These are phyloP conservation scores for Platichthys flesus DNA, from an alignment of 2,113 vertebrate species.

Conservation along the genomic window DNA sequence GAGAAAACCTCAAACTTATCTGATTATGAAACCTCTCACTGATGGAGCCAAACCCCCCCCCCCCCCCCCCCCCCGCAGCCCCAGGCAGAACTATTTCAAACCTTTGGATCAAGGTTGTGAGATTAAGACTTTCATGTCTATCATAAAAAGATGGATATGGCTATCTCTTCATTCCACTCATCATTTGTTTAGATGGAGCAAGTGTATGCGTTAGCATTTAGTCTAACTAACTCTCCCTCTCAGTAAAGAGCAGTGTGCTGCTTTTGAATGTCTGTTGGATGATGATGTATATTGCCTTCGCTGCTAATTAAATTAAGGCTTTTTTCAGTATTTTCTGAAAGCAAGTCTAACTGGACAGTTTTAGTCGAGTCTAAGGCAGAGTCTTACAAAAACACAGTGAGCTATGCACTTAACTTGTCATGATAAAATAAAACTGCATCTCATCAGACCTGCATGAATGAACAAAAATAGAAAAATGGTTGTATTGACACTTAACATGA, in stretches of 20 bases:
- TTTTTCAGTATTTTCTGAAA: neutral
- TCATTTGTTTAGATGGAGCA: neutral
- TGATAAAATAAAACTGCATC: neutral
- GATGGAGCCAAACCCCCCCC: conserved; percentile 47
- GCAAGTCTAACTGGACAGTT: too few species aligned
- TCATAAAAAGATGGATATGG: conserved; percentile 6
- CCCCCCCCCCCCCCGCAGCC: conserved; percentile 41
- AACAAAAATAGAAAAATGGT: neutral
- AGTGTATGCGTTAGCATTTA: conserved; percentile 1
- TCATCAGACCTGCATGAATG: neutral
- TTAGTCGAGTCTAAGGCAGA: too few species aligned
- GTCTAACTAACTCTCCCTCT: neutral
- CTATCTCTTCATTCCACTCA: neutral
- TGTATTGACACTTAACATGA: neutral
- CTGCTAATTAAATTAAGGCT: neutral
- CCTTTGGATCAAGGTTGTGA: conserved; percentile 46
- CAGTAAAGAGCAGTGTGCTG: neutral
- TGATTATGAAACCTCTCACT: conserved; percentile 52
- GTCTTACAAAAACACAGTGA: too few species aligned
- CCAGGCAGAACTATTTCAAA: conserved; percentile 31
- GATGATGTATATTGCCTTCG: neutral
- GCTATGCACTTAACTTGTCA: too few species aligned
- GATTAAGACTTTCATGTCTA: conserved; percentile 41
- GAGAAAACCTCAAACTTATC: conserved; percentile 46
- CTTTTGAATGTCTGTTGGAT: neutral